Evolutionary conservation across 2,797 vertebrate species (phyloP).

Genomic region (Chloroceryle inda): DNA sequence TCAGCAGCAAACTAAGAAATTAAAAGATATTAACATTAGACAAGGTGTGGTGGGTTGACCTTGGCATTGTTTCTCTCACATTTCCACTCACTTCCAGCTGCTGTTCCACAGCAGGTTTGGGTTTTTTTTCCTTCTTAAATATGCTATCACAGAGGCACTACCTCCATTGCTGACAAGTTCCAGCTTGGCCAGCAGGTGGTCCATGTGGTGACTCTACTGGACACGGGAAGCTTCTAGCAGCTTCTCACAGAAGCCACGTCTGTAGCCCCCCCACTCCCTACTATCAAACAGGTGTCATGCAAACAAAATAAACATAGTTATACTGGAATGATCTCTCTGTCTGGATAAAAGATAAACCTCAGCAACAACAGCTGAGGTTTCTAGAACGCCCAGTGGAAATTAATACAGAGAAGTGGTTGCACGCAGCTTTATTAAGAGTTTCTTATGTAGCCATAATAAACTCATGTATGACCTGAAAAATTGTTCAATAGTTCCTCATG

Average conservation of each 20-base stretch:
- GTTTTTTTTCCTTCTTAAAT: background rate
- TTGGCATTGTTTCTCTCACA: background rate
- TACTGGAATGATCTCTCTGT: background rate
- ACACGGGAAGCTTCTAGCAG: background rate
- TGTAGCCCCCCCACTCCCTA: too few relatives aligned
- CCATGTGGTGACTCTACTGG: background rate
- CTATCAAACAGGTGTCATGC: background rate
- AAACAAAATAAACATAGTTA: background rate
- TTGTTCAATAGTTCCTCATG: background rate
- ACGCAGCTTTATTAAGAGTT: background rate
- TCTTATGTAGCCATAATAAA: background rate
- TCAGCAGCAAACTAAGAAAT: background rate
- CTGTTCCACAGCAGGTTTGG: background rate
- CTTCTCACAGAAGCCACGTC: too few relatives aligned
- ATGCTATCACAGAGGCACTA: background rate
- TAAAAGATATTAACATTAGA: background rate
- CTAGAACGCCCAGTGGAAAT: background rate
- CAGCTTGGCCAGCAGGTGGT: accelerated
- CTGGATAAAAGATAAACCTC: background rate
- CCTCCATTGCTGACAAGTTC: background rate
- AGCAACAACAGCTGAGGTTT: background rate
- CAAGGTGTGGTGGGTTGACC: background rate
- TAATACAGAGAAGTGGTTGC: background rate
- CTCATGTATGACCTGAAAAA: background rate
- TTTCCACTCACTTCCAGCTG: background rate